phyloP scores from a whole-genome alignment of 1,140 invertebrate genomes.

The Eupeodes corollae region DNA sequence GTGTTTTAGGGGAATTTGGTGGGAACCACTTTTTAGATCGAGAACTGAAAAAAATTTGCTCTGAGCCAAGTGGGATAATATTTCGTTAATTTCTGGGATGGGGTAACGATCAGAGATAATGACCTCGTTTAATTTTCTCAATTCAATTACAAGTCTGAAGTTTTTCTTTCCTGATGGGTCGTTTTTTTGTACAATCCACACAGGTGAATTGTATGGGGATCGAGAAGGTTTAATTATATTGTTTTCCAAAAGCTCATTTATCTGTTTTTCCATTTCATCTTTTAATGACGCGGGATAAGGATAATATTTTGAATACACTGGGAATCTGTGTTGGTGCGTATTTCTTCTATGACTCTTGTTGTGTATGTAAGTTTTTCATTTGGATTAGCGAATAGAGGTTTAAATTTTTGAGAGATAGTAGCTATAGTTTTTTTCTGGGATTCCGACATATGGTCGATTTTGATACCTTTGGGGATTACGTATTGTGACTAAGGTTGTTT shows the following conservation, averaged over 20 bases:
- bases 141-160: constrained; percentile 18
- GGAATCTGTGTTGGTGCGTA: not conserved
- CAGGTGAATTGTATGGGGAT: not conserved
- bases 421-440: not conserved
- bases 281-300: constrained; percentile 11
- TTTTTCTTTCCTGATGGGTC: constrained; percentile 2
- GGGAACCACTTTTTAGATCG: constrained; percentile 21
- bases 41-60: constrained; percentile 32
- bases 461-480: not conserved
- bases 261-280: constrained; percentile 14
- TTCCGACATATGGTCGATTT: not conserved
- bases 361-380: constrained; percentile 1
- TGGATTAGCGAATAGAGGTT: not conserved
- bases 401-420: not conserved
- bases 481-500: not conserved
- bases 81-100: constrained; percentile 38
- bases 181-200: not conserved
- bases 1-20: not conserved
- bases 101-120: constrained; percentile 36
- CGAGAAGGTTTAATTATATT: constrained; percentile 18
- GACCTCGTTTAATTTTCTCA: constrained; percentile 16
- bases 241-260: constrained; percentile 16
- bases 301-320: constrained; percentile 11
- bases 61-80: constrained; percentile 32
- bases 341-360: constrained; percentile 1